phyloP scores from a whole-genome alignment of 1,140 invertebrate species.

The Drosophila tropicalis region DNA sequence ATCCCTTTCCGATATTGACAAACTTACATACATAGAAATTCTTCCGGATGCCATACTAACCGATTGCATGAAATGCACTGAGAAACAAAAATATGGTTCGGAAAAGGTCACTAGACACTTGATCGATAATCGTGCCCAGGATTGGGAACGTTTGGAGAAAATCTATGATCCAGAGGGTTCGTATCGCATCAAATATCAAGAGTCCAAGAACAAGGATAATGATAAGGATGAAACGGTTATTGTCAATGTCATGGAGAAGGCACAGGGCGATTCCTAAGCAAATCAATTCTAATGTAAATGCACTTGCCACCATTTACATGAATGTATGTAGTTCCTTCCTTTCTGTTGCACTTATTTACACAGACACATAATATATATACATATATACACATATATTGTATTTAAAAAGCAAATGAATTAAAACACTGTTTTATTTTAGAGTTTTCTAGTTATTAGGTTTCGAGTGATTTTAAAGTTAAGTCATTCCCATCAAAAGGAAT shows the following conservation, averaged over 20 bases:
- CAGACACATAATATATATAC: no score
- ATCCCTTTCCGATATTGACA: background rate
- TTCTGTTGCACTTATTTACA: background rate
- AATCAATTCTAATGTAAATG: background rate
- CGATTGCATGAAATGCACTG: conserved; percentile 86
- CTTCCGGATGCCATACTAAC: conserved; percentile 87
- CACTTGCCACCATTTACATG: background rate
- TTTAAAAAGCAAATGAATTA: background rate
- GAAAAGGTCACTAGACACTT: conserved; percentile 84
- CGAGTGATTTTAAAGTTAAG: no score
- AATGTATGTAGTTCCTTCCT: background rate
- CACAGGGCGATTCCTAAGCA: conserved; percentile 7
- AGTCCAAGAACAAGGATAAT: conserved; percentile 45
- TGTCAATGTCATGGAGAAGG: conserved; percentile 2
- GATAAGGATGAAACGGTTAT: background rate
- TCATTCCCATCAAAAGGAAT: no score
- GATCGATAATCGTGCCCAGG: conserved; percentile 84
- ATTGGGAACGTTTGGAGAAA: conserved; percentile 85
- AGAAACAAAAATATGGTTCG: conserved; percentile 85
- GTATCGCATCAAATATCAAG: conserved; percentile 82
- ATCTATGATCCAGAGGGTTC: conserved; percentile 86
- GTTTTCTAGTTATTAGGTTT: background rate
- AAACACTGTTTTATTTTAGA: background rate
- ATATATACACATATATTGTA: background rate
- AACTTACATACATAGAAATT: conserved; percentile 83